Evolutionary conservation across 2,797 vertebrate genomes (phyloP).

Genomic region (Rhodeus uyekii): DNA sequence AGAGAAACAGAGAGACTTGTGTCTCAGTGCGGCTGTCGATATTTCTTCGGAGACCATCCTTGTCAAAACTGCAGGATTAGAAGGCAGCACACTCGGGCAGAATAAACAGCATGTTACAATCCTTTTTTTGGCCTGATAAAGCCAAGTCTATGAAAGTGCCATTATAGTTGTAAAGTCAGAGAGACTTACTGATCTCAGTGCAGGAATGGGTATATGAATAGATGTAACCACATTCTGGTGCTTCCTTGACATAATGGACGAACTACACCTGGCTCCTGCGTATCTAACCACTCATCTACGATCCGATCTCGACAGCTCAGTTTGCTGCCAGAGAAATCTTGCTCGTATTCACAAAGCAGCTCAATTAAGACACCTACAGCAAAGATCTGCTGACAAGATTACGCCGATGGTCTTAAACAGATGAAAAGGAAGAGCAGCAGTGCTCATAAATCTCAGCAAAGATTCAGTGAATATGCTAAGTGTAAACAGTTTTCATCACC

Average conservation of each 20-base stretch:
- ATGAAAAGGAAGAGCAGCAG: constrained; percentile 70
- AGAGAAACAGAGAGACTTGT: constrained; percentile 22
- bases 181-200: constrained; percentile 17
- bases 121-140: constrained; percentile 29
- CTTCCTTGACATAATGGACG: constrained; percentile 45
- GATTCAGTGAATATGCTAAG: constrained; percentile 65
- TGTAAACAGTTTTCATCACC: constrained; percentile 75
- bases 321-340: constrained; percentile 65
- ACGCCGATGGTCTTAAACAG: constrained; percentile 52
- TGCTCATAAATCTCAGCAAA: constrained; percentile 70
- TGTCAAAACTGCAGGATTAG: constrained; percentile 57
- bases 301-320: constrained; percentile 65
- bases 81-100: background rate
- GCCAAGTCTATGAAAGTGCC: constrained; percentile 21
- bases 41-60: constrained; percentile 43
- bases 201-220: background rate
- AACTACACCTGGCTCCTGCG: constrained; percentile 55
- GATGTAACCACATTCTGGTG: constrained; percentile 7
- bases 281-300: constrained; percentile 65
- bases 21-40: constrained; percentile 13
- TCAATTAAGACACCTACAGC: constrained; percentile 63
- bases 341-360: constrained; percentile 65
- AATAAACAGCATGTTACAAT: constrained; percentile 21
- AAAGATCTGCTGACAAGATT: constrained; percentile 66
- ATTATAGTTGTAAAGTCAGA: constrained; percentile 34